Evolutionary conservation across 2,113 vertebrate genomes (phyloP).

Genomic region (Sakesphorus luctuosus): DNA sequence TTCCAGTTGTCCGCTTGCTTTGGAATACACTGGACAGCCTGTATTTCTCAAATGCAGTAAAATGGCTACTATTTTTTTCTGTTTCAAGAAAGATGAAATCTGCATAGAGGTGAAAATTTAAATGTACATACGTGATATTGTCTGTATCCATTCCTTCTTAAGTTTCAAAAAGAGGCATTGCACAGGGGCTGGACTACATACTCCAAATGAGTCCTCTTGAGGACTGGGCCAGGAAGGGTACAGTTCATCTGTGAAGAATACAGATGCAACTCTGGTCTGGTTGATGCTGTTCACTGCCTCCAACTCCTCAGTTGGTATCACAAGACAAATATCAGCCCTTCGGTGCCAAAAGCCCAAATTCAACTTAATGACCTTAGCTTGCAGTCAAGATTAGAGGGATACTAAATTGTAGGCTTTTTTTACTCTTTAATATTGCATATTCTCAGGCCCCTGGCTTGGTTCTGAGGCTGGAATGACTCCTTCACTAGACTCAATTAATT

Average conservation of each 20-base stretch:
- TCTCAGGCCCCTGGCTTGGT: background rate
- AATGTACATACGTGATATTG: background rate
- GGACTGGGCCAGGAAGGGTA: background rate
- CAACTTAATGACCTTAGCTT: background rate
- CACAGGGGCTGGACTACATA: background rate
- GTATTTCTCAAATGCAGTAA: background rate
- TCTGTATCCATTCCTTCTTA: background rate
- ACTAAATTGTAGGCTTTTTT: background rate
- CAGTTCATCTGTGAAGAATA: background rate
- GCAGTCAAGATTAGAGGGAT: background rate
- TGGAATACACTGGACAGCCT: background rate
- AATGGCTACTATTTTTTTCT: background rate
- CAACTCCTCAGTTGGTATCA: background rate
- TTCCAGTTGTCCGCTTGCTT: background rate
- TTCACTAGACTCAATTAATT: background rate
- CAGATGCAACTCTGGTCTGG: background rate
- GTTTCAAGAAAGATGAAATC: background rate
- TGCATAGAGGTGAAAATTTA: background rate
- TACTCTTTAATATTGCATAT: background rate
- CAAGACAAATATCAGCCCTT: background rate
- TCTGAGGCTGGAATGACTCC: background rate
- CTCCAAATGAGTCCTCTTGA: background rate
- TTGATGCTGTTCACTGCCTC: background rate
- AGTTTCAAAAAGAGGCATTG: background rate
- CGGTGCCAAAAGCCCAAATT: background rate